Evolutionary conservation across 2,113 vertebrate species (phyloP).

Genomic region (Trogon surrucura): DNA sequence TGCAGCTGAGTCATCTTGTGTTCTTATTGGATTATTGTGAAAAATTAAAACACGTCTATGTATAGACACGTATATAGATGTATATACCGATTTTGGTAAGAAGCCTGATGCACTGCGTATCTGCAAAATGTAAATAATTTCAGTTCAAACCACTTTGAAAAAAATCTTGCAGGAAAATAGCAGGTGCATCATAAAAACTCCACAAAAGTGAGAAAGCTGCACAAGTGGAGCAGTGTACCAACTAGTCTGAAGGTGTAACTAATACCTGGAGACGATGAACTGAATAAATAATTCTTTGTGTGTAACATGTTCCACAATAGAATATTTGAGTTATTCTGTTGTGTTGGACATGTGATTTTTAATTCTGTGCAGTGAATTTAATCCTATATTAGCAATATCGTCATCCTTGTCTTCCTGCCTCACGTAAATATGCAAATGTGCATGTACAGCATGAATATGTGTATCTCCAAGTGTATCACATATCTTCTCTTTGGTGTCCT

Average conservation of each 20-base stretch:
- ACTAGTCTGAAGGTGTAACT: not conserved
- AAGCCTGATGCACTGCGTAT: not conserved
- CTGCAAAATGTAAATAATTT: not conserved
- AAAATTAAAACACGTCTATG: not conserved
- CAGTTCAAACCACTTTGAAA: not conserved
- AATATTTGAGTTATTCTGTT: not conserved
- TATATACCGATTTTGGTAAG: not conserved
- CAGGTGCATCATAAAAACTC: accelerated
- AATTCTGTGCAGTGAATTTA: not conserved
- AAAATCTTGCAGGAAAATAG: not conserved
- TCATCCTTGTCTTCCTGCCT: not conserved
- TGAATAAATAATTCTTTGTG: not conserved
- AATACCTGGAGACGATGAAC: not conserved
- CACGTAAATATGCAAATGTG: not conserved
- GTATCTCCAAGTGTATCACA: not conserved
- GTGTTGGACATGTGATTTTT: not conserved
- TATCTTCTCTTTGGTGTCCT: not conserved
- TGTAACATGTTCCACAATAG: not conserved
- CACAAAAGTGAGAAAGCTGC: not conserved
- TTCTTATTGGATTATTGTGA: not conserved
- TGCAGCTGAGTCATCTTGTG: not conserved
- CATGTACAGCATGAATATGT: not conserved
- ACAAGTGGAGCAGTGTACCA: not conserved
- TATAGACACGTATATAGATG: too few relatives aligned
- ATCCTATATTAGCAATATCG: not conserved